These are phyloP conservation scores for Orgyia antiqua DNA, from an alignment of 2,888 invertebrate species.

Conservation along the genomic window DNA sequence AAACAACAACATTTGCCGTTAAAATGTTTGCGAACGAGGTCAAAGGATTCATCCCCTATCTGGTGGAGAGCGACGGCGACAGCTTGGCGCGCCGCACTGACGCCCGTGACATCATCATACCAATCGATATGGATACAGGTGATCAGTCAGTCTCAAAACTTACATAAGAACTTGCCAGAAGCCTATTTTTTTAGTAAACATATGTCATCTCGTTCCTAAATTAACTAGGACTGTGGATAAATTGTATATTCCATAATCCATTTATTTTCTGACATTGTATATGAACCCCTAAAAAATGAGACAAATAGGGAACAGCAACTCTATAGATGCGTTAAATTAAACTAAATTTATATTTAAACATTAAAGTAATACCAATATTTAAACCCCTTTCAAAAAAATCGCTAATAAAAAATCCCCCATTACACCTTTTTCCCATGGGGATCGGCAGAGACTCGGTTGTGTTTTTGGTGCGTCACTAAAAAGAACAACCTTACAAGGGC, in stretches of 20 bases:
- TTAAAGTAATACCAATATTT: no score
- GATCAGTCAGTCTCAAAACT: slow-evolving; percentile 31
- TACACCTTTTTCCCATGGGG: no score
- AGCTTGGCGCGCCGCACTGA: slow-evolving; percentile 48
- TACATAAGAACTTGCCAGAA: slow-evolving; percentile 26
- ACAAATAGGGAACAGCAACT: no score
- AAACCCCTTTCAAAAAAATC: no score
- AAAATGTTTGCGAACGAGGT: slow-evolving; percentile 39
- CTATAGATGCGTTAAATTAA: no score
- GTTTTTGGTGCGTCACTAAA: no score
- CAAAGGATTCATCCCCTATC: slow-evolving; percentile 40
- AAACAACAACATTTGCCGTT: slow-evolving; percentile 17
- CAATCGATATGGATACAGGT: slow-evolving; percentile 54
- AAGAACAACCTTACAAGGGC: no score
- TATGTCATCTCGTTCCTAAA: not conserved
- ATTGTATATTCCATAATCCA: slow-evolving; percentile 5
- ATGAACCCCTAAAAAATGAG: not conserved
- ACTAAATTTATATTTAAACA: no score
- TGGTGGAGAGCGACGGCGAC: slow-evolving; percentile 55
- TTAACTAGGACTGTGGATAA: slow-evolving; percentile 4
- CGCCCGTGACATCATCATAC: slow-evolving; percentile 56
- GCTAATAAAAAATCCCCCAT: no score
- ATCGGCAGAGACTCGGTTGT: no score
- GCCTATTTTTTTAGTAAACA: not conserved
- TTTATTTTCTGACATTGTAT: not conserved